Evolutionary conservation across 2,797 vertebrate species (phyloP).

Genomic region (Tapirus indicus): DNA sequence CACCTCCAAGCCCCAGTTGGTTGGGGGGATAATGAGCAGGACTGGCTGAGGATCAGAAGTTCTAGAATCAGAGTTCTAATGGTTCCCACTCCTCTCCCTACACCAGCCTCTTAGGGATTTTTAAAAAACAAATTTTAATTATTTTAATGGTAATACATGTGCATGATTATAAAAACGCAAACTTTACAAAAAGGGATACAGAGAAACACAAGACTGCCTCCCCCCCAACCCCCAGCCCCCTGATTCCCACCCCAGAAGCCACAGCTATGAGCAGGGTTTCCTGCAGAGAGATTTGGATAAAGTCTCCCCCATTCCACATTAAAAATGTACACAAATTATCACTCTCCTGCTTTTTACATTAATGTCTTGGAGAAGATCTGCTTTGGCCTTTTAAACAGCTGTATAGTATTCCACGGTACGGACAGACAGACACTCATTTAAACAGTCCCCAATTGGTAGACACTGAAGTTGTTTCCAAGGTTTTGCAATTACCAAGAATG

Average conservation of each 20-base stretch:
- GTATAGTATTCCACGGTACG: not conserved
- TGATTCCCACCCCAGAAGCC: not conserved
- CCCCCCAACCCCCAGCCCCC: fast-evolving
- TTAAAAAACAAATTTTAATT: conserved; percentile 15
- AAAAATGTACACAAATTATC: not conserved
- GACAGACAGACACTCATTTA: not conserved
- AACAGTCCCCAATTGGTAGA: not conserved
- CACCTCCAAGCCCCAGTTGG: not conserved
- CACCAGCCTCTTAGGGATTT: not conserved
- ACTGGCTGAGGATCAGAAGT: not conserved
- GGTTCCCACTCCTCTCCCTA: not conserved
- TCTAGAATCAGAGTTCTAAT: not conserved
- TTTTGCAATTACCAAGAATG: not conserved
- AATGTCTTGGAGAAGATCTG: not conserved
- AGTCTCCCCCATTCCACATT: not conserved
- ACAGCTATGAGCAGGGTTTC: not conserved
- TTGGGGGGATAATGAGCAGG: not conserved
- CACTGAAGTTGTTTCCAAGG: not conserved
- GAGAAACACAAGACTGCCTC: not conserved
- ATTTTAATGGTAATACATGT: not conserved
- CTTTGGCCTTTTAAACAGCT: not conserved
- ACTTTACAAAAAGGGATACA: not conserved
- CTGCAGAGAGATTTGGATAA: not conserved
- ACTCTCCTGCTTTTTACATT: not conserved
- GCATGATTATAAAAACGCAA: not conserved